These are phyloP conservation scores for Anguilla obscura DNA, from an alignment of 2,797 vertebrate genomes.

Conservation along the genomic window DNA sequence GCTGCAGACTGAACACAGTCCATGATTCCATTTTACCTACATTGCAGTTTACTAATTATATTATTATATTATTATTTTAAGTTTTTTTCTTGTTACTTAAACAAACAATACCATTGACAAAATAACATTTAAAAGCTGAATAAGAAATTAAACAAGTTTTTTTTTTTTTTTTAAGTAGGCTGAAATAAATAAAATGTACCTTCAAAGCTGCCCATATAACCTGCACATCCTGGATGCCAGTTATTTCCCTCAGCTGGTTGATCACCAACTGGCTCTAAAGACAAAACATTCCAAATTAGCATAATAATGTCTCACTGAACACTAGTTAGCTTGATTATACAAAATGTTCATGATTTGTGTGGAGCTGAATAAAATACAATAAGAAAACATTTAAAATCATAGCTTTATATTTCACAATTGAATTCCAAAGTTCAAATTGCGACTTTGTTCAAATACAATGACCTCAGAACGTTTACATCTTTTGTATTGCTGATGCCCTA, in stretches of 20 bases:
- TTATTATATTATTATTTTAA: neutral
- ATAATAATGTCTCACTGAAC: neutral
- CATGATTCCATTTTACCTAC: too few relatives aligned
- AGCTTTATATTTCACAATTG: neutral
- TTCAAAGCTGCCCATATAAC: slow-evolving; percentile 83
- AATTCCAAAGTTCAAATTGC: neutral
- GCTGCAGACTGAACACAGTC: too few relatives aligned
- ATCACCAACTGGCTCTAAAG: slow-evolving; percentile 77
- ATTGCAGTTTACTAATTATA: too few relatives aligned
- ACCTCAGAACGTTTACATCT: neutral
- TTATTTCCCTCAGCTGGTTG: slow-evolving; percentile 91
- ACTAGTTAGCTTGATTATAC: neutral
- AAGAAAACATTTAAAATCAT: neutral
- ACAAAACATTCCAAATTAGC: neutral
- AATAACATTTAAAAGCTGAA: neutral
- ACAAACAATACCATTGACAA: neutral
- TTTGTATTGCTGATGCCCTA: neutral
- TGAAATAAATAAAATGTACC: slow-evolving; percentile 60
- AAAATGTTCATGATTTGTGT: neutral
- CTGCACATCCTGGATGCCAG: slow-evolving; percentile 84
- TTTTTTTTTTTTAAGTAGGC: too few relatives aligned
- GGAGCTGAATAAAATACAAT: neutral
- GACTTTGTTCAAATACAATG: neutral
- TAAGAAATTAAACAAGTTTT: too few relatives aligned
- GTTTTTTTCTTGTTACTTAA: neutral